These are phyloP conservation scores for Bellardia pandia DNA, from an alignment of 2,888 invertebrate genomes.

Conservation along the genomic window DNA sequence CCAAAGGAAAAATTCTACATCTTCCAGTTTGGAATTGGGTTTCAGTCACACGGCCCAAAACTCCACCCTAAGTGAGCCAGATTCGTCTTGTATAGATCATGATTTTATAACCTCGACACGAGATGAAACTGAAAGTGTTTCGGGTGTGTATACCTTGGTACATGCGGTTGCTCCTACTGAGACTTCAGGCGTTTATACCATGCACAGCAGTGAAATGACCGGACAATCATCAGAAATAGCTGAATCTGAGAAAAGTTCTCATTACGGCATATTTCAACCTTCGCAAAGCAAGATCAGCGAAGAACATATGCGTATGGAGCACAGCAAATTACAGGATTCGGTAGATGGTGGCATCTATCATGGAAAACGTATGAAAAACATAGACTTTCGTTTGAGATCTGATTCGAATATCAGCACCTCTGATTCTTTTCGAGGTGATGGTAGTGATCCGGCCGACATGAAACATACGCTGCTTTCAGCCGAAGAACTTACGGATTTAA, in stretches of 20 bases:
- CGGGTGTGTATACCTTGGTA: constrained; percentile 86
- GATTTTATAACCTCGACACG: constrained; percentile 84
- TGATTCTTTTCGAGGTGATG: constrained; percentile 93
- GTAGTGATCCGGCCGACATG: constrained; percentile 93
- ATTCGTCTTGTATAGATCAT: constrained; percentile 88
- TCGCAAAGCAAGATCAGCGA: constrained; percentile 84
- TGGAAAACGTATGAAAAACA: constrained; percentile 82
- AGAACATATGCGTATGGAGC: constrained; percentile 73
- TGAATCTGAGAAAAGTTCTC: constrained; percentile 86
- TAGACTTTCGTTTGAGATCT: constrained; percentile 88
- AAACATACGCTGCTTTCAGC: constrained; percentile 91
- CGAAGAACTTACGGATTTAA: constrained; percentile 92
- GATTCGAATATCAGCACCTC: constrained; percentile 92
- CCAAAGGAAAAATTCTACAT: constrained; percentile 87
- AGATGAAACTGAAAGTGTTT: constrained; percentile 85
- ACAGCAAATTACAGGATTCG: constrained; percentile 85
- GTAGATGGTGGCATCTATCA: constrained; percentile 85
- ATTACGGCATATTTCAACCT: constrained; percentile 86
- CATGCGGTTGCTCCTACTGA: constrained; percentile 90
- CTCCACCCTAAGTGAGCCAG: constrained; percentile 90
- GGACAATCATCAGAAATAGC: constrained; percentile 86
- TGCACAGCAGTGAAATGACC: constrained; percentile 88
- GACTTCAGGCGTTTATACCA: constrained; percentile 93
- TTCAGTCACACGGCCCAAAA: constrained; percentile 95
- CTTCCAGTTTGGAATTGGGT: constrained; percentile 92